Evolutionary conservation across 2,888 invertebrate genomes (phyloP).

Genomic region (Drosophila siamana): DNA sequence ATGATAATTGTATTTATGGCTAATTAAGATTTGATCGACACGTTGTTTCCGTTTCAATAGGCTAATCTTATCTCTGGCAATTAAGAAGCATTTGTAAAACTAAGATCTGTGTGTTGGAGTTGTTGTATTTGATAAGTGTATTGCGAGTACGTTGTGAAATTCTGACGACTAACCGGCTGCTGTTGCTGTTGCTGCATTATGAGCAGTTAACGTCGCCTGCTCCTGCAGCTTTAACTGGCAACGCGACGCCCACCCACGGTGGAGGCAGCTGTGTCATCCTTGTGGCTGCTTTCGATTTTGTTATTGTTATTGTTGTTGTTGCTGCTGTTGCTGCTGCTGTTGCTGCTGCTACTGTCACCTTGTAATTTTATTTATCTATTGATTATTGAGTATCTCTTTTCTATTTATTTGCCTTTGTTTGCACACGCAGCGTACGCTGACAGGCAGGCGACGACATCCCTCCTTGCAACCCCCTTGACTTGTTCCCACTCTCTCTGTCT

Average conservation of each 20-base stretch:
- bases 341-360: constrained; percentile 68
- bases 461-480: neutral
- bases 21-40: neutral
- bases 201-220: constrained; percentile 71
- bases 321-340: constrained; percentile 57
- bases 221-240: constrained; percentile 69
- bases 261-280: constrained; percentile 61
- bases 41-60: neutral
- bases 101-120: neutral
- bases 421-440: constrained; percentile 72
- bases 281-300: constrained; percentile 28
- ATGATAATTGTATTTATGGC: neutral
- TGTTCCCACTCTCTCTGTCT: constrained; percentile 5
- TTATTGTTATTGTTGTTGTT: constrained; percentile 39
- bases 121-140: constrained; percentile 21
- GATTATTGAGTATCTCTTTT: constrained; percentile 83
- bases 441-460: constrained; percentile 48
- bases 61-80: constrained; percentile 14
- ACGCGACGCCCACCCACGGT: constrained; percentile 23
- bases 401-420: constrained; percentile 77
- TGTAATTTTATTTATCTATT: constrained; percentile 83
- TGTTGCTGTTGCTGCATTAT: constrained; percentile 67
- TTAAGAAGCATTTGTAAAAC: neutral
- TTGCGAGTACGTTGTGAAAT: constrained; percentile 9
- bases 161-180: constrained; percentile 15